A percentile compares a stretch with the other conserved stretches of the same genome.
These are phyloP conservation scores for Cephus nigrinus DNA, from an alignment of 2,888 invertebrate species.

Conservation along the genomic window DNA sequence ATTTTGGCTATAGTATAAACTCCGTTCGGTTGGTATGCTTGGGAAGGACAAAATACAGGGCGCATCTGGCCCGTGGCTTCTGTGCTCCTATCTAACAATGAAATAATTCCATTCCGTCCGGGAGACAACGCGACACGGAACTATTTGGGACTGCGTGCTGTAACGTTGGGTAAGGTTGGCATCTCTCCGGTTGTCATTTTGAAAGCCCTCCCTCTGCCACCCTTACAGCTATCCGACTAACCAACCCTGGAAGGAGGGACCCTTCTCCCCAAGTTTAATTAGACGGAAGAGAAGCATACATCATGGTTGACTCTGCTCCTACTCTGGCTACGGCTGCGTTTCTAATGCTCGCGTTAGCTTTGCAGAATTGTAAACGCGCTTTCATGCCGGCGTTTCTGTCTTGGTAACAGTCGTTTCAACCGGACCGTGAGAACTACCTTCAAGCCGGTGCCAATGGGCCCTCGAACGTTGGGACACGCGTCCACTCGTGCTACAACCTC, in stretches of 20 bases:
- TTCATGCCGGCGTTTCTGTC: constrained; percentile 21
- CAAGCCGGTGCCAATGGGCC: not conserved
- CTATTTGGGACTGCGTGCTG: constrained; percentile 2
- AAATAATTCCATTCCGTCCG: constrained; percentile 2
- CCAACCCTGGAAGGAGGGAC: constrained; percentile 35
- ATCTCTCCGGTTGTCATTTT: constrained; percentile 44
- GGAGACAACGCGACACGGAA: constrained; percentile 1
- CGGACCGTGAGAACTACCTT: not conserved
- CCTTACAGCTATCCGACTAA: constrained; percentile 36
- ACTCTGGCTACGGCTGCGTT: constrained; percentile 18
- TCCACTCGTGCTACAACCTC: not conserved
- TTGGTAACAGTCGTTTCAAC: constrained; percentile 26
- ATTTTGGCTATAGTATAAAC: not conserved
- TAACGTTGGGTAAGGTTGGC: constrained; percentile 2
- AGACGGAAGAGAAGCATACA: constrained; percentile 55
- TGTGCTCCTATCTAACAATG: not conserved
- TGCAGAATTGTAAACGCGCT: constrained; percentile 40
- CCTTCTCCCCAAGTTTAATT: constrained; percentile 53
- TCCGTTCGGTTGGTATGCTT: not conserved
- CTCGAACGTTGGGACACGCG: not conserved
- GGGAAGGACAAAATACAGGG: not conserved
- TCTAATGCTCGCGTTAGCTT: constrained; percentile 32
- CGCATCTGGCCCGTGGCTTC: not conserved
- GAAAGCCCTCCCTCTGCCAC: constrained; percentile 44
- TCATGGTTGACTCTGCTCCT: constrained; percentile 46